Base-by-base conservation (phyloP, 2,797 vertebrate species). In the Sebastiscus tertius region DNA sequence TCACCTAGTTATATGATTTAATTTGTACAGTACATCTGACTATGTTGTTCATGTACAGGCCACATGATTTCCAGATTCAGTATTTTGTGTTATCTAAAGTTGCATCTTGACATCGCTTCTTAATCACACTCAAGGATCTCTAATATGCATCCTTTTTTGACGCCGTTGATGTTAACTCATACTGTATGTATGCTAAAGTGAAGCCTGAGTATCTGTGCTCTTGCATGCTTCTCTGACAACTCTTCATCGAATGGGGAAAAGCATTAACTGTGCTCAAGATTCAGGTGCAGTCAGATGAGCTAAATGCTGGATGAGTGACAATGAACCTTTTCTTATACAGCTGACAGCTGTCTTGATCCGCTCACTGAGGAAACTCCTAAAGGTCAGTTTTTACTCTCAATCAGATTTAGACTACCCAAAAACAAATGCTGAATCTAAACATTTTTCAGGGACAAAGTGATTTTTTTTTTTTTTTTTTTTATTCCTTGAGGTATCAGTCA, bases 1-100 rank as follows among this genome's bases (percentile, higher is more conserved):
- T 80, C 63, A 61, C 36, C 36, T 71, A 33, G 72, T 85, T 81
- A 63, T 83, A 59, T 92, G 66, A 85, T 86, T 92, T 87, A 9
- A 60, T 71, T 62, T 88, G 76, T 87, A 88, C 63, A 87, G 83
- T 62, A 64, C 64, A 72, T 65, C 70, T 29, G 24, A 29, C 22
- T 71, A 61, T 82, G 63, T 82, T 81, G 78, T 75, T 86, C 70
- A 72, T 72, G 76, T 82, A 83, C 74, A 84, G 75, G 75, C 77
- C 63, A 72, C 61, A 64, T 33, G 63, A 82, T 61, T 77, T 85
- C 71, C 75, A 68, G 9, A 75, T 76, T 81, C 56, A 64, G 75
- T 87, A 76, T 89, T 90, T 80, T 39, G 27, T 88, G 79, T 87
- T 72, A 59, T 82, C n/a, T 58, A 67, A 60, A 26, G 6, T 61